These are phyloP conservation scores for Atlantisia rogersi DNA, from an alignment of 2,113 vertebrate species.

Conservation along the genomic window DNA sequence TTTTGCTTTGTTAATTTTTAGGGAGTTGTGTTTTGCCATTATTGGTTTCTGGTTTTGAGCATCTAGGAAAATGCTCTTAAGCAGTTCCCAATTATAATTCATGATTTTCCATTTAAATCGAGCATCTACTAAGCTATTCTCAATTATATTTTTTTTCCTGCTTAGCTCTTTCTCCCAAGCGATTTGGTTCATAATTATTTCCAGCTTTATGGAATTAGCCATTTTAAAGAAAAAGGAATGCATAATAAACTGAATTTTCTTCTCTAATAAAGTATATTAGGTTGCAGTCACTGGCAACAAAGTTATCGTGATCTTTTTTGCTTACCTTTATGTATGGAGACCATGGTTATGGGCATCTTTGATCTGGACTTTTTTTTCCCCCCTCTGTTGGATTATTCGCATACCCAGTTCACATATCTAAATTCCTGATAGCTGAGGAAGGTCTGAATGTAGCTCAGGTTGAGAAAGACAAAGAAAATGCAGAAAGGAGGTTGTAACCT, in stretches of 20 bases:
- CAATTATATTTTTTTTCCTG: background rate
- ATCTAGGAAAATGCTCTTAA: background rate
- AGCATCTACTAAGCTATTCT: background rate
- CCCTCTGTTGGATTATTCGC: background rate
- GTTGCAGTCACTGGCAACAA: background rate
- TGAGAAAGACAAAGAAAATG: background rate
- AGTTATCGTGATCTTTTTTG: background rate
- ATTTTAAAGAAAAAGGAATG: background rate
- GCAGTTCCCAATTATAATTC: background rate
- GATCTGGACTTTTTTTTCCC: background rate
- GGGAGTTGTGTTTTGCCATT: background rate
- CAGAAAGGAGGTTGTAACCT: background rate
- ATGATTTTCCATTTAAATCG: slow-evolving; percentile 26
- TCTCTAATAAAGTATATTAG: background rate
- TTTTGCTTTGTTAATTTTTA: background rate
- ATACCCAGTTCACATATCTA: background rate
- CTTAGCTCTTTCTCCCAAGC: background rate
- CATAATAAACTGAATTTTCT: background rate
- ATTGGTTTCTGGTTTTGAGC: background rate
- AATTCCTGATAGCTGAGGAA: background rate
- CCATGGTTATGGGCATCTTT: background rate
- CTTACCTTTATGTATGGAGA: background rate
- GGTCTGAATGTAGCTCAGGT: background rate
- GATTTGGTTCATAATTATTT: background rate
- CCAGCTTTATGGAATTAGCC: background rate